phyloP scores from a whole-genome alignment of 1,140 invertebrate genomes.

The Brachionus paranguensis region DNA sequence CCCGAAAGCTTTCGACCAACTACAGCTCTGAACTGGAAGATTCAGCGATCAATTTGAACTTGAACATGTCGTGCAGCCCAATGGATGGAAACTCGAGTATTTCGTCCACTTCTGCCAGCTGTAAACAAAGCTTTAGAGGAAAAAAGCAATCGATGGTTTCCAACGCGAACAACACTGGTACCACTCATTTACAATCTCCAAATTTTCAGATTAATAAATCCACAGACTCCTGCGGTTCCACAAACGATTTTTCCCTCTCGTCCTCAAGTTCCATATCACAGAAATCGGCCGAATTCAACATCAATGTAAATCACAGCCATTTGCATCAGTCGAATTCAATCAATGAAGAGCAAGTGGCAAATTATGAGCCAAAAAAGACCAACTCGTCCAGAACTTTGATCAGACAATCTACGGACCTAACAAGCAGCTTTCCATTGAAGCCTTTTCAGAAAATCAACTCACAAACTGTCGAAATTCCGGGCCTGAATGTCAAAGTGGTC shows the following conservation, averaged over 20 bases:
- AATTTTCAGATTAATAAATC: constrained; percentile 5
- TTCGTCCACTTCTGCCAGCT: not conserved
- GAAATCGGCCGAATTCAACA: constrained; percentile 3
- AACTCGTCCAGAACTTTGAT: not conserved
- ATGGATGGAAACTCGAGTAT: not conserved
- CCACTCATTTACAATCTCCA: not conserved
- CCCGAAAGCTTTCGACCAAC: not conserved
- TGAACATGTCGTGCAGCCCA: not conserved
- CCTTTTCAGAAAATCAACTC: constrained; percentile 30
- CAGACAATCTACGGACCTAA: constrained; percentile 35
- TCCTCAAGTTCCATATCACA: constrained; percentile 3
- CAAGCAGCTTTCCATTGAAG: constrained; percentile 33
- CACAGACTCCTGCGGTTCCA: not conserved
- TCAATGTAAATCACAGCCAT: not conserved
- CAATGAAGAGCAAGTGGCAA: not conserved
- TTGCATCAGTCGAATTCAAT: constrained; percentile 4
- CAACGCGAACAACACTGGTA: not conserved
- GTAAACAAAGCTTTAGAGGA: not conserved
- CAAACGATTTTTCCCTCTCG: constrained; percentile 13
- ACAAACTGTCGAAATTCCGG: constrained; percentile 34
- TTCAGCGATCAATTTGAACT: not conserved
- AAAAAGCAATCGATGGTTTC: not conserved
- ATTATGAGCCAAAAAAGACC: not conserved
- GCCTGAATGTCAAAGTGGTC: constrained; percentile 37
- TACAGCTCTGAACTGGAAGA: constrained; percentile 14